Evolutionary conservation across 30 jellyfish, hydroid and myxozoan genomes (phyloP), one percentile per base, ranked within the genome.

Genomic region (Pelagia noctiluca): DNA sequence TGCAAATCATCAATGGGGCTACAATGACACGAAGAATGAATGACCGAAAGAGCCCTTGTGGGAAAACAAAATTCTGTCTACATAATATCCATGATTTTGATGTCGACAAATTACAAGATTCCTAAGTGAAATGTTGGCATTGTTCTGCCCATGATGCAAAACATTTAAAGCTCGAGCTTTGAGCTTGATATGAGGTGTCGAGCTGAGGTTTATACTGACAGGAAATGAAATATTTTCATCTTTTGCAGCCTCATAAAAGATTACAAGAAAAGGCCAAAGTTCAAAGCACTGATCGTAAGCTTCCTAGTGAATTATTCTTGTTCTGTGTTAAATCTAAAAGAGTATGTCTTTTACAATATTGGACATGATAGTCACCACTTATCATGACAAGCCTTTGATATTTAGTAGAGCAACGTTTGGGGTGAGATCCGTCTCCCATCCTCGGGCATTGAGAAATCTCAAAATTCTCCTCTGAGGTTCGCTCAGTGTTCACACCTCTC

Each of bases 191-290:
- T 25, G 3, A 2, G 18, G 12, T 1, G 30, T 30, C 57, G 16
- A 16, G 16, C 57, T 42, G 12, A 5, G 57, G 23, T 2, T 22
- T 74, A 13, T 74, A 48, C 72, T 29, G 16, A n/a, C n/a, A n/a
- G n/a, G n/a, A n/a, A n/a, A n/a, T n/a, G n/a, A 52, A 3, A 52
- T 3, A 52, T 10, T 10, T 19, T 2, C 26, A 3, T 52, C 26
- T 52, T 2, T 83, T 84, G 71, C 57, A 90, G 97, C 65, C 60
- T 90, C 75, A 83, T 88, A 30, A 90, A 90, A 50, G 95, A 90
- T 69, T 84, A 63, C 24, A 57, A 90, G 23, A 84, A 82, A 29
- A 70, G 97, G 21, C 97, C 97, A 48, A 90, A 90, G 48, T 90
- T 84, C 71, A 73, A 78, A 23, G 97, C 71, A 50, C 71, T 90